Evolutionary conservation across 2,113 vertebrate species (phyloP), one percentile per base, ranked within the genome.

Genomic region (Laticauda laticaudata): DNA sequence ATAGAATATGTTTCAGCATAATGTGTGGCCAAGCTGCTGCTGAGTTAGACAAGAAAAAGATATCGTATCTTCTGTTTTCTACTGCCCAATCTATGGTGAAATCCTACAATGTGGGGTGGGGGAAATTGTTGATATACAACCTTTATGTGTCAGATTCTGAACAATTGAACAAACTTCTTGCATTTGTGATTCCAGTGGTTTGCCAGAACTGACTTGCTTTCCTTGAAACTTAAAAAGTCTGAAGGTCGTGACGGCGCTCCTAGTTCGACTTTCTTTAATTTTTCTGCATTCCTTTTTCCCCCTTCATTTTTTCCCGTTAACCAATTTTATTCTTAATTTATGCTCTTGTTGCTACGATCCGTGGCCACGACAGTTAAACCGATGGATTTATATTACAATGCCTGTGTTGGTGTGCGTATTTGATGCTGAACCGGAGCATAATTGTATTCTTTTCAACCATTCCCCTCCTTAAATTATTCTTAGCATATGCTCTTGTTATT

Each of bases 401-500:
- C 39, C 20, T 34, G 26, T 21, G 9, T 93, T 61, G 53, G 39
- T 53, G 21, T 4, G 23, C 48, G 43, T 45, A 64, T 29, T 64
- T 18, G 56, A 54, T 88, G n/a, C 8, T 7, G n/a, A 21, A 26
- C 61, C 5, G 2, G 20, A 24, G 5, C 29, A 15, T 12, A 45
- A 61, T 5, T 0, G 24, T 9, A 29, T 55, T 59, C 34, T 11
- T 55, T 5, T 23, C 61, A 86, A 15, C 88, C 34, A 3, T 39
- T 53, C 45, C 24, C 45, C 85, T 23, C 43, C 23, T 87, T 48
- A 81, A 43, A 81, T 29, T 24, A 87, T 39, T 89, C 34, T 48
- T 53, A 87, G 34, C 6, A 34, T n/a, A 90, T 92, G 87, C 93
- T 91, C 91, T 94, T 94, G 96, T 91, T 97, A 96, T 95, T 97